Conservation (phyloP, 2,888 invertebrate genomes). For the Drosophila greeni region DNA sequence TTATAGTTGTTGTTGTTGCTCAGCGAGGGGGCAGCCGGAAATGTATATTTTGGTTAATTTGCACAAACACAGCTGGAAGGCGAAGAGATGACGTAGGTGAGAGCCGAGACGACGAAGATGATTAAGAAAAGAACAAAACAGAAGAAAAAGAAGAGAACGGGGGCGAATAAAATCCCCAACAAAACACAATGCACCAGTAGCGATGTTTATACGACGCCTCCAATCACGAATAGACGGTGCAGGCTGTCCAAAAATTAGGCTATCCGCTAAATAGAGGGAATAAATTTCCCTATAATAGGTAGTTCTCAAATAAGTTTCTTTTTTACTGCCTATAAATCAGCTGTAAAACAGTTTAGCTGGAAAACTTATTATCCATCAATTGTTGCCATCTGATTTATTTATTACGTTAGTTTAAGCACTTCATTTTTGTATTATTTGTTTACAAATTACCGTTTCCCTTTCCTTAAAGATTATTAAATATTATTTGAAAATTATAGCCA, state of each 20-base stretch:
- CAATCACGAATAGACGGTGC: not conserved
- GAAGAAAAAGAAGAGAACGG: slow-evolving; percentile 17
- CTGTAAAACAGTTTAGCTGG: not conserved
- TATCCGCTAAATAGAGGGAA: not conserved
- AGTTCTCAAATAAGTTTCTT: not conserved
- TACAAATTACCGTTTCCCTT: not conserved
- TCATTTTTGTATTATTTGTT: not conserved
- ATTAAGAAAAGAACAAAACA: slow-evolving; percentile 31
- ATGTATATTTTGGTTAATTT: slow-evolving; percentile 72
- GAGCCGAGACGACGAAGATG: slow-evolving; percentile 51
- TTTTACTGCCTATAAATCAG: slow-evolving; percentile 2
- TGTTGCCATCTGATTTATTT: not conserved
- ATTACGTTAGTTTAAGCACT: not conserved
- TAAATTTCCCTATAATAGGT: not conserved
- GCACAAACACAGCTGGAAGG: slow-evolving; percentile 72
- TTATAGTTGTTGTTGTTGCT: slow-evolving; percentile 32
- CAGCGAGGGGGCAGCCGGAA: slow-evolving; percentile 57
- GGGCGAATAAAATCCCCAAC: slow-evolving; percentile 21
- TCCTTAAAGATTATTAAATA: too few species aligned
- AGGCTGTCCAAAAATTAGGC: not conserved
- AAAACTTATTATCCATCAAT: not conserved
- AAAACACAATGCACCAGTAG: slow-evolving; percentile 37
- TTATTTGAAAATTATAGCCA: not conserved
- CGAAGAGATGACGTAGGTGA: slow-evolving; percentile 69
- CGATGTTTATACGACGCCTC: not conserved